Conservation (phyloP, 2,888 invertebrate species). For the Fragum sueziense region DNA sequence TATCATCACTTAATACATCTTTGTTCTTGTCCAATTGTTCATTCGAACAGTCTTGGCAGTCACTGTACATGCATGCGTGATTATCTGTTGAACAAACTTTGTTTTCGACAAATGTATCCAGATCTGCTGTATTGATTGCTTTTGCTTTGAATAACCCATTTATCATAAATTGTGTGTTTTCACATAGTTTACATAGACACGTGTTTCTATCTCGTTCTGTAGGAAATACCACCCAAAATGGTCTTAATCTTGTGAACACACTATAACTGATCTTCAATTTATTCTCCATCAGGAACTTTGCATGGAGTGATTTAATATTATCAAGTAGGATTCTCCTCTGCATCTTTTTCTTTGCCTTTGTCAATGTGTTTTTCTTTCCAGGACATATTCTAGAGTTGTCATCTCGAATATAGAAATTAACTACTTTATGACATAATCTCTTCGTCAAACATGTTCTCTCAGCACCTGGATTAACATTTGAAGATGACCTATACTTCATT, state of each 20-base stretch:
- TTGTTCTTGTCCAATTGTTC: background rate
- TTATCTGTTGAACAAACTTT: background rate
- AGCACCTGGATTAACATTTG: background rate
- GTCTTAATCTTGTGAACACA: slow-evolving; percentile 38
- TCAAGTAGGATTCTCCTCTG: slow-evolving; percentile 48
- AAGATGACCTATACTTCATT: background rate
- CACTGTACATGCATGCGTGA: background rate
- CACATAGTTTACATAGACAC: slow-evolving; percentile 48
- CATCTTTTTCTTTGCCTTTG: slow-evolving; percentile 39
- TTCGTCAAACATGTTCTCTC: background rate
- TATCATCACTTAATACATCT: background rate
- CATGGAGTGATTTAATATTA: slow-evolving; percentile 35
- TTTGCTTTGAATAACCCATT: slow-evolving; percentile 17
- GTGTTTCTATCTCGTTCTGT: slow-evolving; percentile 49
- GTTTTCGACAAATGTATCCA: background rate
- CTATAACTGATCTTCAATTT: slow-evolving; percentile 23
- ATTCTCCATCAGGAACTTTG: slow-evolving; percentile 39
- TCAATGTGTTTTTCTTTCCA: slow-evolving; percentile 19
- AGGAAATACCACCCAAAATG: slow-evolving; percentile 51
- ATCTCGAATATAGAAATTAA: slow-evolving; percentile 19
- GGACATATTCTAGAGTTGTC: slow-evolving; percentile 21
- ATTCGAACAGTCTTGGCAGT: background rate
- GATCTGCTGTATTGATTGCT: background rate
- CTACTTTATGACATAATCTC: slow-evolving; percentile 8
- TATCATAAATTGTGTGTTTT: slow-evolving; percentile 43